Conservation (phyloP, 1,140 invertebrate genomes). For the Nautilus pompilius region DNA sequence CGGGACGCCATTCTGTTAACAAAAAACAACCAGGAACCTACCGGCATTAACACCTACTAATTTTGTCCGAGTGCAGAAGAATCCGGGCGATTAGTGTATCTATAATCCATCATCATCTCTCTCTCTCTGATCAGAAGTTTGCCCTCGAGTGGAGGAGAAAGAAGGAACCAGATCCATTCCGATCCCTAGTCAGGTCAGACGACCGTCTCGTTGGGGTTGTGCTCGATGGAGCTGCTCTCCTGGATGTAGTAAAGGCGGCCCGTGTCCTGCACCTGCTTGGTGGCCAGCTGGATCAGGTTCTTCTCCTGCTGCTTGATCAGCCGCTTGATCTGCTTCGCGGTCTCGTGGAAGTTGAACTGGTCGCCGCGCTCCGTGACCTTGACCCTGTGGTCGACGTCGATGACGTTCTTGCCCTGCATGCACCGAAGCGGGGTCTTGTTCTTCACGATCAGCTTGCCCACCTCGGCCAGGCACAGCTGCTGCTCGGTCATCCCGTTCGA, state of each 20-base stretch:
- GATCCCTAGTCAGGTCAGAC: too few relatives aligned
- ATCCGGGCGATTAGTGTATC: too few relatives aligned
- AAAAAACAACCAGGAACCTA: too few relatives aligned
- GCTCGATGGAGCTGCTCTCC: constrained; percentile 36
- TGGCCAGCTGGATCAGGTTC: constrained; percentile 34
- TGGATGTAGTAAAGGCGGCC: constrained; percentile 42
- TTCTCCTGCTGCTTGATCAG: constrained; percentile 42
- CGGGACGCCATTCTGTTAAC: too few relatives aligned
- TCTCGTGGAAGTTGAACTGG: constrained; percentile 35
- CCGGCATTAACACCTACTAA: too few relatives aligned
- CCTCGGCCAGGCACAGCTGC: constrained; percentile 26
- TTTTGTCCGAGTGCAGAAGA: too few relatives aligned
- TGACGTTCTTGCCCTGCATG: constrained; percentile 45
- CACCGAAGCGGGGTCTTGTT: constrained; percentile 35
- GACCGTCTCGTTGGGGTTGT: constrained; percentile 33
- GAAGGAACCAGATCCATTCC: too few relatives aligned
- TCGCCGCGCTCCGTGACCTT: constrained; percentile 33
- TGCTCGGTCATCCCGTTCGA: constrained; percentile 16
- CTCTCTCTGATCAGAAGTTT: too few relatives aligned
- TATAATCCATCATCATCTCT: too few relatives aligned
- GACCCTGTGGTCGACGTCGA: constrained; percentile 47
- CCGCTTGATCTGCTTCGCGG: constrained; percentile 29
- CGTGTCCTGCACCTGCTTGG: constrained; percentile 42
- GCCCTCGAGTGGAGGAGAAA: too few relatives aligned
- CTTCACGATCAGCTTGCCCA: constrained; percentile 44